Base-by-base conservation (phyloP, 2,888 invertebrate species). In the Tachystola acroxantha region DNA sequence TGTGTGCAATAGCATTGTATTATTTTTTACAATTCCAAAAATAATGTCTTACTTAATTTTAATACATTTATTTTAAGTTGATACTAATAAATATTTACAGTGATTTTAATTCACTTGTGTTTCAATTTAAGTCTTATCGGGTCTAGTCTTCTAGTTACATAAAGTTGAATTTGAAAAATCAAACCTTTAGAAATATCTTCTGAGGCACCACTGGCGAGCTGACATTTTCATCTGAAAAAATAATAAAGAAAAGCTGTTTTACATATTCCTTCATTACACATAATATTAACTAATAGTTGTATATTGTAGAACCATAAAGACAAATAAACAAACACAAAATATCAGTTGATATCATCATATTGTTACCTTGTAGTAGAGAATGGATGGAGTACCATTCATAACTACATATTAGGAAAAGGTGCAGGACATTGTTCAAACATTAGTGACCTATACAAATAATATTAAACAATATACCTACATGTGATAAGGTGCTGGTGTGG, bases 401-500 rank as follows among this genome's bases (percentile, higher is more conserved):
- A n/a, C n/a, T n/a, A n/a, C n/a, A n/a, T n/a, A n/a, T n/a, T n/a
- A n/a, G n/a, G n/a, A n/a, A n/a, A n/a, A n/a, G n/a, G n/a, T n/a
- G n/a, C n/a, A n/a, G n/a, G n/a, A n/a, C n/a, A n/a, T n/a, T n/a
- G n/a, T n/a, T n/a, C n/a, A n/a, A n/a, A n/a, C n/a, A n/a, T n/a
- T n/a, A n/a, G n/a, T n/a, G n/a, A n/a, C n/a, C n/a, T n/a, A n/a
- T n/a, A n/a, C n/a, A n/a, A n/a, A n/a, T n/a, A n/a, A n/a, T n/a
- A n/a, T n/a, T n/a, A n/a, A 37, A 36, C 42, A 45, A 22, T 53
- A 64, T 36, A 36, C 38, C 49, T 62, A 69, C 59, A 67, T 81
- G 50, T 90, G 89, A 70, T 92, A 91, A 36, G 94, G 94, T 9
- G 93, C 93, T 5, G 94, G 94, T 7, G 94, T 93, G 9, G 95